Percentiles rank a stretch among this genome's conserved stretches.
These are phyloP conservation scores for Eristalis tenax DNA, from an alignment of 2,888 invertebrate species.

Conservation along the genomic window DNA sequence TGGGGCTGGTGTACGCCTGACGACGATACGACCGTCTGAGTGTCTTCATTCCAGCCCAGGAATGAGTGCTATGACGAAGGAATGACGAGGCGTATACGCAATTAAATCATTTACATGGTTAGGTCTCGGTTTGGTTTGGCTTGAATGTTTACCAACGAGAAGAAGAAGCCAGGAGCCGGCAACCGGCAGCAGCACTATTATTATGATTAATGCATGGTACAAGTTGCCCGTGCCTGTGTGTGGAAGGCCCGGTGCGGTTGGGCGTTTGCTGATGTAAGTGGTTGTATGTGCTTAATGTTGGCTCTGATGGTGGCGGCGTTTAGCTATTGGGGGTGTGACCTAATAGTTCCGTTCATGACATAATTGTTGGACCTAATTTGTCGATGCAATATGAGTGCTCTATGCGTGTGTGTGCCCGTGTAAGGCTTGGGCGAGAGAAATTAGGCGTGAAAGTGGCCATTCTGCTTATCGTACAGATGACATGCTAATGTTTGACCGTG, in stretches of 20 bases:
- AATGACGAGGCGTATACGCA: slow-evolving; percentile 44
- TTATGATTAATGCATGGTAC: slow-evolving; percentile 65
- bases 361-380: slow-evolving; percentile 65
- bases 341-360: slow-evolving; percentile 60
- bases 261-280: background rate
- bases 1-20: slow-evolving; percentile 33
- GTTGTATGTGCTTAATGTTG: slow-evolving; percentile 60
- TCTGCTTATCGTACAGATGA: background rate
- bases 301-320: slow-evolving; percentile 58
- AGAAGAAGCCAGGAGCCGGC: slow-evolving; percentile 18
- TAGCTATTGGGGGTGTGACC: slow-evolving; percentile 57
- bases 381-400: slow-evolving; percentile 1
- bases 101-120: slow-evolving; percentile 62
- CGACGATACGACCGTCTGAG: slow-evolving; percentile 46
- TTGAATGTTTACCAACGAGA: slow-evolving; percentile 27
- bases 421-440: slow-evolving; percentile 8
- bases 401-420: background rate
- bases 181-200: slow-evolving; percentile 50
- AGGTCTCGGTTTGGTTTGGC: slow-evolving; percentile 28
- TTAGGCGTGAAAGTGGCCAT: slow-evolving; percentile 30
- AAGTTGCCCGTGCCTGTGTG: slow-evolving; percentile 25
- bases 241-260: background rate
- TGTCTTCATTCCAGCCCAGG: slow-evolving; percentile 34
- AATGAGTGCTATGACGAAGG: slow-evolving; percentile 19
- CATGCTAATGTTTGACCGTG: background rate